These are phyloP conservation scores for Sebastiscus albofasciatus DNA, from an alignment of 2,797 vertebrate genomes.

Conservation along the genomic window DNA sequence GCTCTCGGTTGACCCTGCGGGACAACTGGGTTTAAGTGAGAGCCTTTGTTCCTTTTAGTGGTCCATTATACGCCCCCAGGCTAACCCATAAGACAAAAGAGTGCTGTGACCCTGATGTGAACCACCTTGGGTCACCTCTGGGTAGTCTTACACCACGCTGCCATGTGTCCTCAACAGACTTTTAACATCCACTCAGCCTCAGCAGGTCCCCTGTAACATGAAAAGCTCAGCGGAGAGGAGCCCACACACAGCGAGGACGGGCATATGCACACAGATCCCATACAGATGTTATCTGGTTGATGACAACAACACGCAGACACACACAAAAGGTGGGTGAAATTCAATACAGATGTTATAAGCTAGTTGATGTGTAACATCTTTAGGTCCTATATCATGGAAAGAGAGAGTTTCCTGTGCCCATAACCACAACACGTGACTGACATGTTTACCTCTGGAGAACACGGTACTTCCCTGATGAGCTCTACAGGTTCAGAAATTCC, in stretches of 20 bases:
- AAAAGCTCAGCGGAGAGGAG: conserved; percentile 19
- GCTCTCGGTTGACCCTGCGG: conserved; percentile 47
- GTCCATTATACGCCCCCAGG: conserved; percentile 42
- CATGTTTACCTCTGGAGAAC: conserved; percentile 53
- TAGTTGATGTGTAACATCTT: conserved; percentile 32
- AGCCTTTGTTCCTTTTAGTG: conserved; percentile 68
- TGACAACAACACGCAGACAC: conserved; percentile 7
- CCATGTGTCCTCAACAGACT: conserved; percentile 46
- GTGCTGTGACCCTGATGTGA: conserved; percentile 59
- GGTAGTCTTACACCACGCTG: conserved; percentile 53
- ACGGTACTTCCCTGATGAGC: conserved; percentile 60
- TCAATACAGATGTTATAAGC: conserved; percentile 39
- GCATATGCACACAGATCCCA: conserved; percentile 20
- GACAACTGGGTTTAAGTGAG: conserved; percentile 48
- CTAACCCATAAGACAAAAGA: conserved; percentile 57
- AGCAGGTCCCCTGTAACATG: conserved; percentile 31
- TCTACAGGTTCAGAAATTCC: conserved; percentile 51
- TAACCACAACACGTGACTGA: conserved; percentile 47
- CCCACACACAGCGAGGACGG: conserved; percentile 40
- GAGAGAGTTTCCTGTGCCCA: conserved; percentile 31
- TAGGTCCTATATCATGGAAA: conserved; percentile 18
- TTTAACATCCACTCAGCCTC: conserved; percentile 41
- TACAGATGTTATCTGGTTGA: conserved; percentile 45
- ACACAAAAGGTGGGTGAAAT: conserved; percentile 23
- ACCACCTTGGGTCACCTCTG: conserved; percentile 57